Evolutionary conservation across 35 echinoderm and acorn worm species (phyloP).

Genomic region (Chiridota heheva): DNA sequence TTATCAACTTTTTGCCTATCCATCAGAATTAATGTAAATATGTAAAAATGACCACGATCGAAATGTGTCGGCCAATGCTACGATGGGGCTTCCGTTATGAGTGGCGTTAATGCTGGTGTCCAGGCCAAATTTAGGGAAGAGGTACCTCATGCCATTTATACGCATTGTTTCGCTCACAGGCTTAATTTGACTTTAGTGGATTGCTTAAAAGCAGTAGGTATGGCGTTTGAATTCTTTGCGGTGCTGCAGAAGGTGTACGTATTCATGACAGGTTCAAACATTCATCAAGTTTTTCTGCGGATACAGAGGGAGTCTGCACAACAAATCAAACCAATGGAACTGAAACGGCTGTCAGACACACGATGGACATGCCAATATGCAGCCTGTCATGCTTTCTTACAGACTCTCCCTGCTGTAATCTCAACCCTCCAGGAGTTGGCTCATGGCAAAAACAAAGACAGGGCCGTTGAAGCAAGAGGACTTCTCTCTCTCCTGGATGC

Average conservation of each 20-base stretch:
- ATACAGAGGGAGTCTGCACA: slow-evolving; percentile 8
- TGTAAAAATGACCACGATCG: no score
- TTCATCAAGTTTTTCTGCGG: slow-evolving; percentile 16
- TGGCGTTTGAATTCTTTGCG: slow-evolving; percentile 34
- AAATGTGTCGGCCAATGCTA: slow-evolving; percentile 27
- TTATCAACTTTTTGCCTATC: no score
- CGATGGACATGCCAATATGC: slow-evolving; percentile 34
- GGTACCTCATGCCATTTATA: slow-evolving; percentile 34
- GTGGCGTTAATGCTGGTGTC: slow-evolving; percentile 16
- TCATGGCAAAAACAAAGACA: slow-evolving; percentile 12
- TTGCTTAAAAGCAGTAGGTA: neutral
- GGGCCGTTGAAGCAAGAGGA: neutral
- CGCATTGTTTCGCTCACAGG: slow-evolving; percentile 39
- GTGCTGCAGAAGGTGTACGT: slow-evolving; percentile 29
- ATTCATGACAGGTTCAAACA: slow-evolving; percentile 28
- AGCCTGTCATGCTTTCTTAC: slow-evolving; percentile 1
- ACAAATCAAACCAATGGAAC: slow-evolving; percentile 1
- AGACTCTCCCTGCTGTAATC: slow-evolving; percentile 14
- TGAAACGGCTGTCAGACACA: slow-evolving; percentile 44
- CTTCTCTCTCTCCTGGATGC: neutral
- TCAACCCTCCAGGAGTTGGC: neutral
- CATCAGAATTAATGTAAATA: no score
- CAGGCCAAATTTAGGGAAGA: slow-evolving; percentile 17
- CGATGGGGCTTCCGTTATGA: slow-evolving; percentile 25
- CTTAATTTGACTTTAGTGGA: slow-evolving; percentile 38